A percentile compares a stretch with the other conserved stretches of the same genome.
Conservation (phyloP, 2,797 vertebrate genomes). For the Molothrus ater region DNA sequence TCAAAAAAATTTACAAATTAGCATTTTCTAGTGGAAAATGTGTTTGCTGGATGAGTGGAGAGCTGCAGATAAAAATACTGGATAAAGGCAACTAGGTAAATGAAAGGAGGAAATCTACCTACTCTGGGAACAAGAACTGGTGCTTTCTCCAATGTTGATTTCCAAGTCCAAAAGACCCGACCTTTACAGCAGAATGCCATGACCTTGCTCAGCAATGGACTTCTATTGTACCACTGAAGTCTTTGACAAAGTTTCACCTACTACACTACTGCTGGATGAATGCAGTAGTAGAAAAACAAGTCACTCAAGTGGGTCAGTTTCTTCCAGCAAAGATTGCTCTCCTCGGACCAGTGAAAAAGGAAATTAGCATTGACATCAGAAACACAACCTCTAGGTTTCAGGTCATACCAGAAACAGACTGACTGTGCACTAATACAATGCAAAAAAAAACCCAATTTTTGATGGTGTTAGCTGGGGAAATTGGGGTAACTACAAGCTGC, state of each 20-base stretch:
- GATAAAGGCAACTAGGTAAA: background rate
- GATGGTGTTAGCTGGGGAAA: background rate
- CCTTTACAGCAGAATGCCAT: fast-evolving
- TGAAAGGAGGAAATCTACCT: background rate
- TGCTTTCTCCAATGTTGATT: background rate
- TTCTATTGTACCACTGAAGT: background rate
- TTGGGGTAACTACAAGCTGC: background rate
- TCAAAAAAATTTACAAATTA: background rate
- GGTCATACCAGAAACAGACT: background rate
- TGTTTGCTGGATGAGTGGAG: background rate
- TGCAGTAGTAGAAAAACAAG: background rate
- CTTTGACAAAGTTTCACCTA: background rate
- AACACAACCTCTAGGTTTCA: background rate
- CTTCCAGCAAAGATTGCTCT: background rate
- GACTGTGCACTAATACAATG: background rate
- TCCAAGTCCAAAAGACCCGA: background rate
- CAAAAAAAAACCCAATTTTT: background rate
- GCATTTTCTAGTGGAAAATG: background rate
- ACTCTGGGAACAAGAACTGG: background rate
- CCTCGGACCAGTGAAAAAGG: background rate
- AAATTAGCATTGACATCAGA: background rate
- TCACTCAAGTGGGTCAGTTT: background rate
- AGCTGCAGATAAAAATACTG: background rate
- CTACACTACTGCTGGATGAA: background rate
- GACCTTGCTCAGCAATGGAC: background rate